Conservation (phyloP, 2,888 invertebrate species). For the Steinernema hermaphroditum region DNA sequence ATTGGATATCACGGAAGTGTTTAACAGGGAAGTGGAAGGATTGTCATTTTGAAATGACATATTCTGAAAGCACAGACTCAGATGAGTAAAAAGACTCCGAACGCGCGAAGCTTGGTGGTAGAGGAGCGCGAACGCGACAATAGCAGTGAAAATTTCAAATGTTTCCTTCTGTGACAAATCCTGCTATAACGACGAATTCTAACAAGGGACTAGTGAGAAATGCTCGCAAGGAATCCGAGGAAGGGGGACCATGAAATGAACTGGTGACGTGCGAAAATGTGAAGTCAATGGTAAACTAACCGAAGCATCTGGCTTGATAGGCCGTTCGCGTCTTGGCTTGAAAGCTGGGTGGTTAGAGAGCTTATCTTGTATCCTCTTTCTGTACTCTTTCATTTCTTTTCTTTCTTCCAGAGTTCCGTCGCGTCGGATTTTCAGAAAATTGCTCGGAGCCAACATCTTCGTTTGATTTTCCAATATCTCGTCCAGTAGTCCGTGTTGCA, state of each 20-base stretch:
- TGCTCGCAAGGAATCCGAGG: no score
- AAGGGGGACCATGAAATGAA: no score
- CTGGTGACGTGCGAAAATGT: neutral
- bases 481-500: slow-evolving; percentile 20
- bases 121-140: neutral
- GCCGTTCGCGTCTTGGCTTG: neutral
- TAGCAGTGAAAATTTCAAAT: neutral
- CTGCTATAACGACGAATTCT: no score
- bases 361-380: slow-evolving; percentile 14
- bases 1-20: neutral
- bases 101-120: neutral
- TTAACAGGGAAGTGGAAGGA: slow-evolving; percentile 2
- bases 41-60: slow-evolving; percentile 25
- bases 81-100: neutral
- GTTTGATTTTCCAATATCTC: slow-evolving; percentile 34
- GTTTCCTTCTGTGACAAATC: no score
- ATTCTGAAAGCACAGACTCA: neutral
- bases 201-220: no score
- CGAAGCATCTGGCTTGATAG: neutral
- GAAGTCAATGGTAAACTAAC: neutral
- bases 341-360: slow-evolving; percentile 8
- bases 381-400: slow-evolving; percentile 27
- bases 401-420: slow-evolving; percentile 35
- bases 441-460: slow-evolving; percentile 31
- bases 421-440: slow-evolving; percentile 31